Conservation (phyloP, 2,888 invertebrate genomes). For the Macrophya annulata region DNA sequence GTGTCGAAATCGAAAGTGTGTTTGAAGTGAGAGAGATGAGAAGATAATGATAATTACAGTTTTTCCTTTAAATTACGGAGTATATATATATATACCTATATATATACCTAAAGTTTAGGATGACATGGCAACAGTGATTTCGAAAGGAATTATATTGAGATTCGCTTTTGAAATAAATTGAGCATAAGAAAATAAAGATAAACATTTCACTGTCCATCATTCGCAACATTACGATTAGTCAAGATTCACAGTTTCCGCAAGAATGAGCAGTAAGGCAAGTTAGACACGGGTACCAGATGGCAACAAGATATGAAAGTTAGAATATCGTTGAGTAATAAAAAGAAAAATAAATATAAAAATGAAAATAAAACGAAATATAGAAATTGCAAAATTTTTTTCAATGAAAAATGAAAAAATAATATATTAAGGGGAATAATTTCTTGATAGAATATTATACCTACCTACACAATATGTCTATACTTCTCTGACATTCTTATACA, state of each 20-base stretch:
- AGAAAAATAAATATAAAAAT: neutral
- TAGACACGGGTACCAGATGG: constrained; percentile 17
- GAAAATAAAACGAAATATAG: neutral
- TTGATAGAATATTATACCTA: neutral
- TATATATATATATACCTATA: neutral
- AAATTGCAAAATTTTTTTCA: neutral
- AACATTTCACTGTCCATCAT: neutral
- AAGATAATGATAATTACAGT: constrained; percentile 31
- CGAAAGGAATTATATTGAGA: neutral
- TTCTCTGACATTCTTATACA: neutral
- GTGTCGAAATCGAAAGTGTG: constrained; percentile 54
- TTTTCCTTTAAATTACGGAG: neutral
- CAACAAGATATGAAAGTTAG: constrained; percentile 28
- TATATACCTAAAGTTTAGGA: neutral
- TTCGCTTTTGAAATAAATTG: neutral
- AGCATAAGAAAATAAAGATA: neutral
- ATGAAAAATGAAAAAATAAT: neutral
- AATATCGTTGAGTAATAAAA: constrained; percentile 11
- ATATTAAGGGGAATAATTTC: neutral
- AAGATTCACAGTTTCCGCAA: constrained; percentile 34
- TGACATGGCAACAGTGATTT: neutral
- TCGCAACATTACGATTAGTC: constrained; percentile 14
- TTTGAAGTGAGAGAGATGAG: constrained; percentile 16
- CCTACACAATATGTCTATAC: neutral
- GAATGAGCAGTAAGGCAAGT: neutral